These are phyloP conservation scores for Nasonia longicornis DNA, from an alignment of 1,140 invertebrate genomes.

Conservation along the genomic window DNA sequence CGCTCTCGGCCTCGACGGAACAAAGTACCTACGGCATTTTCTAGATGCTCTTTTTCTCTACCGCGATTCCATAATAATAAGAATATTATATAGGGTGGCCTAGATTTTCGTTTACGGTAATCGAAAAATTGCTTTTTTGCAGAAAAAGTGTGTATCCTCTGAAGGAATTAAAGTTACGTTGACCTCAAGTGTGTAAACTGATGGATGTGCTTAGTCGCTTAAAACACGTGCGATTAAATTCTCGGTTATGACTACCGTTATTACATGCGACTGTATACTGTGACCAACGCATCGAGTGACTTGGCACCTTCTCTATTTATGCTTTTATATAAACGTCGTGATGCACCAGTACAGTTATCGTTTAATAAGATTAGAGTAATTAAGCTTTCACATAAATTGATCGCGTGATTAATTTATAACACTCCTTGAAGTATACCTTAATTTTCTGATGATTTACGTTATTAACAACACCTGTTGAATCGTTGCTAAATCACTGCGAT, in stretches of 20 bases:
- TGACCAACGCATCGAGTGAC: not conserved
- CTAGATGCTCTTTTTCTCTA: not conserved
- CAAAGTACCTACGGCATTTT: conserved; percentile 4
- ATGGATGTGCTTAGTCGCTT: not conserved
- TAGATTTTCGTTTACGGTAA: not conserved
- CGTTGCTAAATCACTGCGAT: no score
- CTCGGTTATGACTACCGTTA: not conserved
- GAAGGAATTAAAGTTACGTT: not conserved
- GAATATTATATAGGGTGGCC: not conserved
- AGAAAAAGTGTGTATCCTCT: no score
- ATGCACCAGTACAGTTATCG: no score
- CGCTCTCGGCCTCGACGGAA: conserved; percentile 3
- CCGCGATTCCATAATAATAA: not conserved
- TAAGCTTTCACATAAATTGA: no score
- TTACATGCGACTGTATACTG: not conserved
- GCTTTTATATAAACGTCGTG: no score
- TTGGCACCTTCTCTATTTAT: not conserved
- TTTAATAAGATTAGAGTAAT: no score
- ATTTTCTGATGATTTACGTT: no score
- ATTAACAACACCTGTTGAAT: no score
- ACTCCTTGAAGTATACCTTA: no score
- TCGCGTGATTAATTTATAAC: no score
- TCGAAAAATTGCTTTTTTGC: no score
- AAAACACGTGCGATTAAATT: not conserved
- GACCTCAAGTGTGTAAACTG: not conserved